Percentiles rank a stretch among this genome's conserved stretches.
phyloP scores from a whole-genome alignment of 2,797 vertebrate species.

The Anniella stebbinsi region DNA sequence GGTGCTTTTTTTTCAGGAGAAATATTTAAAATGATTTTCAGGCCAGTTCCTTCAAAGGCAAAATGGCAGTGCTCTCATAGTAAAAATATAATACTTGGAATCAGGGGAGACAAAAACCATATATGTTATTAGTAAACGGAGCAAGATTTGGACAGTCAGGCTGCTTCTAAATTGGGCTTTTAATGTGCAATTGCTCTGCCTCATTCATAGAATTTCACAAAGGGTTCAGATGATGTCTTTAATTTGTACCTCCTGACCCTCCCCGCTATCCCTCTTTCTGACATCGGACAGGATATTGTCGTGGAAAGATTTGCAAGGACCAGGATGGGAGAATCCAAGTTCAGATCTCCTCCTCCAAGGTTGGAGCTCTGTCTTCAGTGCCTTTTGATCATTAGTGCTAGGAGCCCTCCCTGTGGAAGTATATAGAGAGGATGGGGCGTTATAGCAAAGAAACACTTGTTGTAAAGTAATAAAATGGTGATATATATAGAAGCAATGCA shows the following conservation, averaged over 20 bases:
- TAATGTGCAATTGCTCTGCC: too few relatives aligned
- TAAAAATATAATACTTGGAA: background rate
- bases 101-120: constrained; percentile 1
- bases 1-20: constrained; percentile 3
- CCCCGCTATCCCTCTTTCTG: too few relatives aligned
- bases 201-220: too few relatives aligned
- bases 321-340: too few relatives aligned
- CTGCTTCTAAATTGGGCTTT: too few relatives aligned
- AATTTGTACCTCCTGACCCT: too few relatives aligned
- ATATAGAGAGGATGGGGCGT: background rate
- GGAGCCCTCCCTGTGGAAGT: background rate
- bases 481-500: background rate
- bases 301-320: too few relatives aligned
- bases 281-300: too few relatives aligned
- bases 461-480: background rate
- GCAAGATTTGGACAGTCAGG: background rate
- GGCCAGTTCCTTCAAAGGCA: background rate
- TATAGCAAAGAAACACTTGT: background rate
- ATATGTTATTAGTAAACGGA: background rate
- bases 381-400: too few relatives aligned
- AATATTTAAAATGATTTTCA: constrained; percentile 24
- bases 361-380: too few relatives aligned
- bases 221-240: too few relatives aligned
- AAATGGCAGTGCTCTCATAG: background rate
- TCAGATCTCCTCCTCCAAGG: too few relatives aligned